Evolutionary conservation across 2,888 invertebrate species (phyloP), one percentile per base, ranked within the genome.

Genomic region (Cecidostiba fungosa): DNA sequence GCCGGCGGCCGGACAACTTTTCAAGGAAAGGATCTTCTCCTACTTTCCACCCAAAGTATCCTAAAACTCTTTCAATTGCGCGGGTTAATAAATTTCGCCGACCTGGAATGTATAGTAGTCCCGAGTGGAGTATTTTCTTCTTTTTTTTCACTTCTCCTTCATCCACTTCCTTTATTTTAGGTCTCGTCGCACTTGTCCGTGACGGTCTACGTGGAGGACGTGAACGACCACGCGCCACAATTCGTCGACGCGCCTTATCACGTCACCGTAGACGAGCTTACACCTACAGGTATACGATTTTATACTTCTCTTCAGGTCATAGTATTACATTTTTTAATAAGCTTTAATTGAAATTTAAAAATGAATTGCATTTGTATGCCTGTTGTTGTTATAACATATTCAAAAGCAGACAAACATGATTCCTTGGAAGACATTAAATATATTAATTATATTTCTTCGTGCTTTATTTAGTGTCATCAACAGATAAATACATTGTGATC

Each of bases 131-230:
- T 19, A 54, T 73, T 23, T 70, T 6, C 1, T 26, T 74, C 26
- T 14, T n/a, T 66, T 12, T 69, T 69, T 78, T 62, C 14, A n/a
- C 62, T n/a, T 36, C 29, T 16, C 10, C 62, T 66, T 12, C 36
- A 26, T 32, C 89, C 87, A 90, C 87, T 90, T 69, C 23, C 19
- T 66, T 79, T 62, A 69, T 92, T 93, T 47, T 94, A 97, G 97
- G 96, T 97, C 90, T 97, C 97, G 82, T 96, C 97, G 77, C 97
- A 96, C 89, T 94, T 98, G 32, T 97, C 97, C 1, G 96, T 97
- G 88, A 98, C 97, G 5, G 97, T 98, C 6, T 98, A 98, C 93
- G 97, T 98, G 8, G 97, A 98, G 93, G 98, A 98, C 91, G 95
- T 98, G 69, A 98, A 98, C 91, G 97, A 98, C 93, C 97, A 98